Percentiles rank a stretch among this genome's conserved stretches.
phyloP scores from a whole-genome alignment of 1,140 invertebrate genomes.

The Calosoma granatense region DNA sequence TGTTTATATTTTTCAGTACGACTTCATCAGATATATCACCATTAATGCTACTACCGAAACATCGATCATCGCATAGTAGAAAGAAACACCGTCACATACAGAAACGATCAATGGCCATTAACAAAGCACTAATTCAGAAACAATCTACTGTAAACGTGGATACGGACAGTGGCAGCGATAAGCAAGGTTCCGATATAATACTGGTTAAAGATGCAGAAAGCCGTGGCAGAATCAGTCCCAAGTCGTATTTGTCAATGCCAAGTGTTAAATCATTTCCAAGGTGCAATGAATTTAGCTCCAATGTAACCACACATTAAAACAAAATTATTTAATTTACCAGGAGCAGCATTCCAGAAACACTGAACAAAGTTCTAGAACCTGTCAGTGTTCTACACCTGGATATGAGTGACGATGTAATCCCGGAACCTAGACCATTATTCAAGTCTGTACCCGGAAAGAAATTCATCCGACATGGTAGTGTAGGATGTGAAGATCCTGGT shows the following conservation, averaged over 20 bases:
- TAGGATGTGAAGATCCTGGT: conserved; percentile 62
- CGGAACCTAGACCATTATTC: conserved; percentile 3
- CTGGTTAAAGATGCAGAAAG: conserved; percentile 26
- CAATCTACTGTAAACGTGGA: conserved; percentile 17
- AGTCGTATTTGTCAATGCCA: conserved; percentile 70
- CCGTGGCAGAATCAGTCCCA: conserved; percentile 43
- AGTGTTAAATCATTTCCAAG: conserved; percentile 67
- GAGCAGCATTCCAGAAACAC: conserved; percentile 56
- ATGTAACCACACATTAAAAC: conserved; percentile 5
- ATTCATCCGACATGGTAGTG: conserved; percentile 43
- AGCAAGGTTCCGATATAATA: conserved; percentile 22
- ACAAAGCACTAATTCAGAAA: conserved; percentile 19
- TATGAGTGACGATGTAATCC: conserved; percentile 39
- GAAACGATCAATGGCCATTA: conserved; percentile 28
- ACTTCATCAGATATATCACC: conserved; percentile 30
- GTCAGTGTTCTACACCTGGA: conserved; percentile 55
- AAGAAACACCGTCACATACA: conserved; percentile 22
- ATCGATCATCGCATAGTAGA: conserved; percentile 18
- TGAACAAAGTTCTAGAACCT: conserved; percentile 66
- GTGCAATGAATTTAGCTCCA: conserved; percentile 28
- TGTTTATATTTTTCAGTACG: conserved; percentile 18
- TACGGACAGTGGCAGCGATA: conserved; percentile 25
- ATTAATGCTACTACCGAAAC: conserved; percentile 25
- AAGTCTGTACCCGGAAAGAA: conserved; percentile 33
- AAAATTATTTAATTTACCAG: conserved; percentile 27